These are phyloP conservation scores for Homarus americanus DNA, from an alignment of 1,140 invertebrate genomes.

Conservation along the genomic window DNA sequence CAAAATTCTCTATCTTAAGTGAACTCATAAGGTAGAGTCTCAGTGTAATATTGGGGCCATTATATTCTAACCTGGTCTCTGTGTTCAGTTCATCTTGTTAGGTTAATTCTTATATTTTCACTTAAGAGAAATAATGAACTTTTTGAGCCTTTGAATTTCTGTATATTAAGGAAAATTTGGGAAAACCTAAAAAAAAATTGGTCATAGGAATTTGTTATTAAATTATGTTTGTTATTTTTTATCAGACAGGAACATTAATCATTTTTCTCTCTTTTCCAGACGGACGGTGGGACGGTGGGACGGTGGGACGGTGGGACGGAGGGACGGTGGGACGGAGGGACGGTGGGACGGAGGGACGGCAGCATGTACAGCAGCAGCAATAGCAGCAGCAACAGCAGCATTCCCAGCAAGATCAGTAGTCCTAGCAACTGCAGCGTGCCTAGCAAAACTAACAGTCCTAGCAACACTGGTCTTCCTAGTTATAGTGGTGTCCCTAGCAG, in stretches of 20 bases:
- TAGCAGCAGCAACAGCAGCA: constrained; percentile 45
- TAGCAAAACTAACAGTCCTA: no score
- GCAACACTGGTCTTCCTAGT: neutral
- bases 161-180: neutral
- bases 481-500: neutral
- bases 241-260: neutral
- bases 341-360: neutral
- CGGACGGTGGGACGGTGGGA: neutral
- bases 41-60: neutral
- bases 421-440: neutral
- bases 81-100: neutral
- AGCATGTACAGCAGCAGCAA: constrained; percentile 63
- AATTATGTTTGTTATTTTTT: no score
- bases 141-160: neutral
- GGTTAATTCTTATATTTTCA: neutral
- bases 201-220: neutral
- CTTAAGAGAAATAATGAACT: neutral
- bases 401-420: neutral
- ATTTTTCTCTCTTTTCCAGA: neutral
- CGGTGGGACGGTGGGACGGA: constrained; percentile 18
- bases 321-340: constrained; percentile 35
- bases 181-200: neutral
- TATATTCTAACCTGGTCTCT: neutral
- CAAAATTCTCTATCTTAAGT: neutral
- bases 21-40: neutral